Conservation (phyloP, 2,888 invertebrate species). For the Polydesmus complanatus region DNA sequence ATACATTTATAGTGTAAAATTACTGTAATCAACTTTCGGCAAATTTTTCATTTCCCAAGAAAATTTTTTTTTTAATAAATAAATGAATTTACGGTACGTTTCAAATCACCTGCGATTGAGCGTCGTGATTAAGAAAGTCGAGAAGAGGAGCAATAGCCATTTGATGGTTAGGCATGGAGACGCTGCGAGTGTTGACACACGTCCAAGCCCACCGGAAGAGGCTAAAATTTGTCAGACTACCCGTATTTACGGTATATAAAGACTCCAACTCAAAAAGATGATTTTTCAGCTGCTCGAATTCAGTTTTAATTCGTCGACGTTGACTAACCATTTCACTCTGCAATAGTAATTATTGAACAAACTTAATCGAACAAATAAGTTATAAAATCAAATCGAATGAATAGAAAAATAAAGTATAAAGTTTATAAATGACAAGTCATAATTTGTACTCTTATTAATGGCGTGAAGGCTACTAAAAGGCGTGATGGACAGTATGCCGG, state of each 20-base stretch:
- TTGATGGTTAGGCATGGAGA: slow-evolving; percentile 47
- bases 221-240: slow-evolving; percentile 30
- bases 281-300: not conserved
- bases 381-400: not conserved
- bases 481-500: not conserved
- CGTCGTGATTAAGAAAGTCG: slow-evolving; percentile 78
- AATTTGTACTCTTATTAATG: too few relatives aligned
- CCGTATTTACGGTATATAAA: not conserved
- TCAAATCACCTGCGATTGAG: slow-evolving; percentile 3
- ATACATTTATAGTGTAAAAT: not conserved
- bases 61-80: slow-evolving; percentile 29
- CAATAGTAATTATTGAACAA: not conserved
- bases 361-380: not conserved
- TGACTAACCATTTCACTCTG: not conserved
- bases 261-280: not conserved
- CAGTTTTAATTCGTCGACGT: not conserved
- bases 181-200: slow-evolving; percentile 70
- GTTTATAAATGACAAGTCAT: too few relatives aligned
- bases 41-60: not conserved
- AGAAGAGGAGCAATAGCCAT: slow-evolving; percentile 69
- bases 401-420: not conserved
- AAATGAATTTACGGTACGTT: not conserved
- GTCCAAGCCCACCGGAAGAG: slow-evolving; percentile 66
- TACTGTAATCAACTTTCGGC: not conserved
- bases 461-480: not conserved